Base-by-base conservation (phyloP, 1,140 invertebrate genomes). In the Phymorhynchus buccinoides region DNA sequence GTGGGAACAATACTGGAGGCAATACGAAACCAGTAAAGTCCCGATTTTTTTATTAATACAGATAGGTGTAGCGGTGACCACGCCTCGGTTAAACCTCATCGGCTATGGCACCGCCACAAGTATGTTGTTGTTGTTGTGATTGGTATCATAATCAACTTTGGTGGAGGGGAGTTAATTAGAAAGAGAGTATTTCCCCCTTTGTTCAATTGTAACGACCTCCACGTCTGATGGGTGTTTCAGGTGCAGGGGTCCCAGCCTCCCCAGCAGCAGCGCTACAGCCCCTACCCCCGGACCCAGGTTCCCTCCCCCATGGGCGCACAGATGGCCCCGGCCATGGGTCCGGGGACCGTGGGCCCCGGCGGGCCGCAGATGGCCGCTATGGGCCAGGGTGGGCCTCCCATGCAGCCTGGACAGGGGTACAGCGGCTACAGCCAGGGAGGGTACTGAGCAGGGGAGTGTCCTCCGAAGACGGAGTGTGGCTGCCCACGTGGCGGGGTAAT, bases 341-440 rank as follows among this genome's bases (percentile, higher is more conserved):
- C 75, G 18, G 85, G 85, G n/a, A 1, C 27, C 27, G 77, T 86
- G 80, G 75, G 84, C 32, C 84, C 85, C 42, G 88, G 89, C 80
- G 84, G 78, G 14, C 86, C 87, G 42, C 86, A 85, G 44, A 89
- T 90, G 88, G 16, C 39, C 16, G 79, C 71, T 18, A 86, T 88
- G 86, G 52, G 79, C 18, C 80, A 37, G 73, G 52, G 75, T 44
- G 35, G 42, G 48, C 84, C 73, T 7, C 62, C 84, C 18, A 86
- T 85, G 66, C 87, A 88, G 52, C 56, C 77, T 35, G 80, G 85
- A 81, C 71, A 88, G 83, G 86, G 87, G 32, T 35, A 83, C 79
- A 37, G 66, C 66, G 27, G 39, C 78, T 83, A 82, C 48, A 66
- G 35, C 80, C 71, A 86, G 80, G 73, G 44, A 35, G 62, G 83